Evolutionary conservation across 2,888 invertebrate genomes (phyloP), one percentile per base, ranked within the genome.

Genomic region (Hemithea aestivaria): DNA sequence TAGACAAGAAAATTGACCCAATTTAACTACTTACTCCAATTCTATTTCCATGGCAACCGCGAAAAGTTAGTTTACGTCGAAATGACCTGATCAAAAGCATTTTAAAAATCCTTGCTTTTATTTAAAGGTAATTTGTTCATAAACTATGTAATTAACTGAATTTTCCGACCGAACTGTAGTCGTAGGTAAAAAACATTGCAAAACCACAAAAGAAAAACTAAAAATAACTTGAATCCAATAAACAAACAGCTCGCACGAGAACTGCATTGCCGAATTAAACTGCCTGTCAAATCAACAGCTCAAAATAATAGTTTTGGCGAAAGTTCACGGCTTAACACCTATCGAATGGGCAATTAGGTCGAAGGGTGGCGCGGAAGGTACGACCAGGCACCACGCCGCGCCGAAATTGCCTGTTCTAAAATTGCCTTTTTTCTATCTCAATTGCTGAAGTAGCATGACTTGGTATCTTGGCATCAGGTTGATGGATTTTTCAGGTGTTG

Each of bases 291-390:
- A 43, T 29, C 37, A 37, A 45, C 36, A 41, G 40, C 51, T 60
- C 53, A 45, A 58, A 65, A 56, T 53, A 59, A 48, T 43, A 28
- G 40, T 24, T 22, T 8, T 10, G 12, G 35, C 39, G 20, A 8
- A 34, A 36, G 33, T 35, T 37, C 32, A 37, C 39, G 44, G 54
- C 50, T 55, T 72, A 58, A 68, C 73, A 71, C 72, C 62, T 67
- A 53, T 46, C 54, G 48, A 49, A 32, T 38, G 44, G 29, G 57
- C 58, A 62, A 66, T 70, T 64, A 71, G 53, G 47, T 45, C 40
- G 39, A 20, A 24, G 34, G 38, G 25, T 41, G 33, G 37, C 34
- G 22, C 23, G 45, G 66, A 58, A 40, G 68, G 69, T 35, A 66
- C 73, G 37, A 40, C 11, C 28, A 30, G 36, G 55, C 50, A 48